Conservation (phyloP, 2,113 vertebrate genomes). For the Todiramphus chloris region DNA sequence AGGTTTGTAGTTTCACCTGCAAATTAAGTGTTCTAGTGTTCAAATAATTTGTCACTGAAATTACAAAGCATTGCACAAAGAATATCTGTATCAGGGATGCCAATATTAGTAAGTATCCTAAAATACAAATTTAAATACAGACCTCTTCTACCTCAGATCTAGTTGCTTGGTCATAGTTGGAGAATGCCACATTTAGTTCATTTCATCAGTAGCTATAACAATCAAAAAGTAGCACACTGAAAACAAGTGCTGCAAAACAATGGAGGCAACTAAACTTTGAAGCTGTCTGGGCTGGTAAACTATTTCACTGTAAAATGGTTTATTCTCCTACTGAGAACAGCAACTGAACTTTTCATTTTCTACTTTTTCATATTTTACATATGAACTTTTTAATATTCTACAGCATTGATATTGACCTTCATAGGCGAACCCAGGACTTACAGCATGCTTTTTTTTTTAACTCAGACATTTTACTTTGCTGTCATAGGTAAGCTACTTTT, state of each 20-base stretch:
- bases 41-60: background rate
- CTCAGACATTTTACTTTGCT: background rate
- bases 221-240: background rate
- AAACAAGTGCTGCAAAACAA: background rate
- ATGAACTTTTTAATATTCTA: background rate
- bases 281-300: background rate
- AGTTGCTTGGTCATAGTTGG: background rate
- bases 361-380: background rate
- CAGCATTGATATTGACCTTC: background rate
- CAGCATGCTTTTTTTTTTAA: background rate
- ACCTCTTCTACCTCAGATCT: background rate
- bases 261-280: constrained; percentile 5
- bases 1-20: background rate
- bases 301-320: background rate
- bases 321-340: background rate
- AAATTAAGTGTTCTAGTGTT: background rate
- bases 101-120: background rate
- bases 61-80: background rate
- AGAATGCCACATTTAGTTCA: background rate
- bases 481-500: background rate
- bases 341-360: background rate
- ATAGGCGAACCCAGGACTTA: background rate
- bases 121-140: background rate
- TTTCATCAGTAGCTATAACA: background rate
- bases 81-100: background rate